Evolutionary conservation across 2,888 invertebrate genomes (phyloP).

Genomic region (Drosophila suboccidentalis): DNA sequence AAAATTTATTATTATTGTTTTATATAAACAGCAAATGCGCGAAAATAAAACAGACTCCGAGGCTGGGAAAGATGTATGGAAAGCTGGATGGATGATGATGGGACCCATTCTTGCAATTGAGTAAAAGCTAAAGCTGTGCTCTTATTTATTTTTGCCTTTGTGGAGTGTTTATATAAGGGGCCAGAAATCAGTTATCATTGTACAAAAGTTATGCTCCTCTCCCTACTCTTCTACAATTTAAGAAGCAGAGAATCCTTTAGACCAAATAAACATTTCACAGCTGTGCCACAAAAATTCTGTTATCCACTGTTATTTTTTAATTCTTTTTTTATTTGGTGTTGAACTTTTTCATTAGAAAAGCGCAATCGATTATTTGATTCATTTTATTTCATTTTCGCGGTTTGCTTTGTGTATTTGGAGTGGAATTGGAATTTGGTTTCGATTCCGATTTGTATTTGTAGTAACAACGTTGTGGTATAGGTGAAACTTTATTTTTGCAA

Average conservation of each 20-base stretch:
- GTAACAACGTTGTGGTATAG: constrained; percentile 10
- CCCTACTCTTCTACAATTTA: constrained; percentile 2
- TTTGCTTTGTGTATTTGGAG: constrained; percentile 14
- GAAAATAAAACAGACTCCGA: constrained; percentile 61
- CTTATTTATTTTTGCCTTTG: constrained; percentile 32
- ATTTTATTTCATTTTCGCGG: constrained; percentile 25
- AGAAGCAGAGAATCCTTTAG: constrained; percentile 8
- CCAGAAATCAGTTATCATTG: constrained; percentile 27
- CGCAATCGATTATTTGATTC: constrained; percentile 17
- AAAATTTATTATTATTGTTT: constrained; percentile 79
- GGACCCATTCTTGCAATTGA: constrained; percentile 12
- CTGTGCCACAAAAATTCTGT: constrained; percentile 33
- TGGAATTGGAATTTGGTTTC: constrained; percentile 2
- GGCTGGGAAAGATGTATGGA: neutral
- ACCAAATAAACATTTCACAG: constrained; percentile 15
- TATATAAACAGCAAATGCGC: constrained; percentile 73
- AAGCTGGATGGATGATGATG: constrained; percentile 10
- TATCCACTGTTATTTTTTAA: constrained; percentile 11
- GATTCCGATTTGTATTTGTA: constrained; percentile 4
- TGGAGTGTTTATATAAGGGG: constrained; percentile 28
- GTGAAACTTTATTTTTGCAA: neutral
- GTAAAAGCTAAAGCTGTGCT: constrained; percentile 33
- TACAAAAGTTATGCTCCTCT: constrained; percentile 26
- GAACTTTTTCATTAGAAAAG: constrained; percentile 37
- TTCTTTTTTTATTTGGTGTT: neutral